These are phyloP conservation scores for Eleutherodactylus coqui DNA, from an alignment of 2,797 vertebrate species.

Conservation along the genomic window DNA sequence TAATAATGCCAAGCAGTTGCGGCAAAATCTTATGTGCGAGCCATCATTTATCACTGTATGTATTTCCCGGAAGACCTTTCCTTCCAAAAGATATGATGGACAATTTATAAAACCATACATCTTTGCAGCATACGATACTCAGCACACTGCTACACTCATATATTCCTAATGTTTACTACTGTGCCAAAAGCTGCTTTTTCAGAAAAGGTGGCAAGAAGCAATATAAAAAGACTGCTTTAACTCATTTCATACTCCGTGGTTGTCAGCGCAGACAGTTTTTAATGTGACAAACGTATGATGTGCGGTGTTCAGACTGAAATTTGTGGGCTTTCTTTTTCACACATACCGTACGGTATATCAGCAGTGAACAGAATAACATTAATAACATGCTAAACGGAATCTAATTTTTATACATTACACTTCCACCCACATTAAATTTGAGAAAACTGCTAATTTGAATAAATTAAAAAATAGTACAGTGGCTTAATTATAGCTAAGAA, in stretches of 20 bases:
- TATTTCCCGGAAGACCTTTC: background rate
- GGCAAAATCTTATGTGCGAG: background rate
- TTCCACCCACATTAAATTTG: conserved; percentile 46
- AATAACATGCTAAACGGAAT: conserved; percentile 31
- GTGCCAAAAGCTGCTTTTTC: conserved; percentile 1
- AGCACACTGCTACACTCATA: conserved; percentile 13
- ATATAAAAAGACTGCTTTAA: conserved; percentile 15
- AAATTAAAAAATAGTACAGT: conserved; percentile 44
- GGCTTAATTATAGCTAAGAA: conserved; percentile 45
- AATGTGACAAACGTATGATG: conserved; percentile 30
- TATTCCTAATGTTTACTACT: background rate
- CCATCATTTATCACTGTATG: background rate
- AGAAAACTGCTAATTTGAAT: conserved; percentile 50
- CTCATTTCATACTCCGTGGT: background rate
- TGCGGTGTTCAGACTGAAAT: background rate
- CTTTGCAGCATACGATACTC: background rate
- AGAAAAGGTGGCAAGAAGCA: conserved; percentile 24
- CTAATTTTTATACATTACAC: conserved; percentile 39
- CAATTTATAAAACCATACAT: conserved; percentile 11
- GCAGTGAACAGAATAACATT: conserved; percentile 34
- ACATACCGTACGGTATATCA: no score
- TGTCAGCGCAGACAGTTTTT: background rate
- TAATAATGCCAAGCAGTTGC: background rate
- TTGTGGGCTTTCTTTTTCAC: conserved; percentile 32
- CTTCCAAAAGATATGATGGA: background rate